Conservation (phyloP, 2,888 invertebrate genomes). For the Apeira syringaria region DNA sequence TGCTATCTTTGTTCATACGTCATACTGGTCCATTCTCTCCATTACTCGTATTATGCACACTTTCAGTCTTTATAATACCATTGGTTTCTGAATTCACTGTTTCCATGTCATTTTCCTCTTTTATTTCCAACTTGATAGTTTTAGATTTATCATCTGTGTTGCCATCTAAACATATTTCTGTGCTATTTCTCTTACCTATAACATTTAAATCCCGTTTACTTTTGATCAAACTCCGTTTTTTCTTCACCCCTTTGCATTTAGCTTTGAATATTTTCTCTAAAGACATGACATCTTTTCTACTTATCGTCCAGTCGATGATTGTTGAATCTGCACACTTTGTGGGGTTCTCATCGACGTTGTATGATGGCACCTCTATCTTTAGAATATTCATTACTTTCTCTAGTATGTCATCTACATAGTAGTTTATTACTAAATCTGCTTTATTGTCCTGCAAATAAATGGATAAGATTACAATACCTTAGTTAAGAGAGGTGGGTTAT, state of each 20-base stretch:
- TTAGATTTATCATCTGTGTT: constrained; percentile 51
- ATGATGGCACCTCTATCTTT: constrained; percentile 89
- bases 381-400: constrained; percentile 89
- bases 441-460: constrained; percentile 91
- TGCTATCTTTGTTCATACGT: no score
- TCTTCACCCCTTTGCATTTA: constrained; percentile 75
- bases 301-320: constrained; percentile 89
- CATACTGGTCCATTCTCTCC: no score
- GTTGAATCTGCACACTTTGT: constrained; percentile 77
- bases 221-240: constrained; percentile 65
- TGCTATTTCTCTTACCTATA: constrained; percentile 6
- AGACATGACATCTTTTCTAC: constrained; percentile 81
- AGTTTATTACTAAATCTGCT: constrained; percentile 93
- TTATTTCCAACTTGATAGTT: constrained; percentile 57
- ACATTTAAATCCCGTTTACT: constrained; percentile 44
- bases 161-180: constrained; percentile 22
- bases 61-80: constrained; percentile 27
- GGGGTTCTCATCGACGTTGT: constrained; percentile 86
- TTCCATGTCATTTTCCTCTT: constrained; percentile 37
- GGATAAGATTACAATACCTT: no score
- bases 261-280: constrained; percentile 84
- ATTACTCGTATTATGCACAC: no score
- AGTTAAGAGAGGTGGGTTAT: no score
- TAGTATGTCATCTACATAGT: constrained; percentile 94
- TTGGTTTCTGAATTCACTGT: not conserved